These are phyloP conservation scores for Corythoichthys haematopterus DNA, from an alignment of 2,113 vertebrate species.

Conservation along the genomic window DNA sequence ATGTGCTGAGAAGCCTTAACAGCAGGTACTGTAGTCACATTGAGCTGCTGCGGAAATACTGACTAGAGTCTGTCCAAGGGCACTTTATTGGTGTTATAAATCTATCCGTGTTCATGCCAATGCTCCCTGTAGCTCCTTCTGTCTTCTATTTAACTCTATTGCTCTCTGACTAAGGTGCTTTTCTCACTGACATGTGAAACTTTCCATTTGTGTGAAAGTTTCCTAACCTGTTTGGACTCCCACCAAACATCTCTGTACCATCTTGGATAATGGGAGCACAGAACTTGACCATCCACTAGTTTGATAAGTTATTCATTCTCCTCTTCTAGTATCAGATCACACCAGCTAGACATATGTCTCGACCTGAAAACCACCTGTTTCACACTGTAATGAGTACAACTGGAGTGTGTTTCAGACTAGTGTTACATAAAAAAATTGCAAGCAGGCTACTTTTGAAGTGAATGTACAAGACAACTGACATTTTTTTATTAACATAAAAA, in stretches of 20 bases:
- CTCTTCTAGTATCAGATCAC: slow-evolving; percentile 64
- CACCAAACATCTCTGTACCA: neutral
- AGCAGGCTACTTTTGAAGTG: neutral
- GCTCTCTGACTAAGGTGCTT: neutral
- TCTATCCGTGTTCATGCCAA: slow-evolving; percentile 26
- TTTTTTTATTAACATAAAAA: neutral
- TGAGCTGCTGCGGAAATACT: slow-evolving; percentile 56
- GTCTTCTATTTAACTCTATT: slow-evolving; percentile 18
- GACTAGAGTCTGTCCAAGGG: slow-evolving; percentile 31
- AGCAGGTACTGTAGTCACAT: slow-evolving; percentile 46
- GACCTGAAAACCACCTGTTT: slow-evolving; percentile 64
- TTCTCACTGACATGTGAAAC: slow-evolving; percentile 3
- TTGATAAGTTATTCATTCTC: slow-evolving; percentile 54
- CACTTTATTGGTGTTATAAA: slow-evolving; percentile 61
- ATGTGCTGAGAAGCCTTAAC: slow-evolving; percentile 56
- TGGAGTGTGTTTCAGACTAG: neutral
- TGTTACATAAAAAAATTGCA: neutral
- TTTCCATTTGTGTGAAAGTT: slow-evolving; percentile 12
- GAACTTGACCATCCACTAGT: slow-evolving; percentile 22
- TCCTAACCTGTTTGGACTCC: neutral
- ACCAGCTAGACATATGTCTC: slow-evolving; percentile 39
- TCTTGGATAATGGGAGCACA: slow-evolving; percentile 7
- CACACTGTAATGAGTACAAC: slow-evolving; percentile 8
- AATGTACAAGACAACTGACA: neutral
- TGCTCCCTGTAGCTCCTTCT: slow-evolving; percentile 3